Evolutionary conservation across 2,888 invertebrate species (phyloP), one percentile per base, ranked within the genome.

Genomic region (Drosophila suboccidentalis): DNA sequence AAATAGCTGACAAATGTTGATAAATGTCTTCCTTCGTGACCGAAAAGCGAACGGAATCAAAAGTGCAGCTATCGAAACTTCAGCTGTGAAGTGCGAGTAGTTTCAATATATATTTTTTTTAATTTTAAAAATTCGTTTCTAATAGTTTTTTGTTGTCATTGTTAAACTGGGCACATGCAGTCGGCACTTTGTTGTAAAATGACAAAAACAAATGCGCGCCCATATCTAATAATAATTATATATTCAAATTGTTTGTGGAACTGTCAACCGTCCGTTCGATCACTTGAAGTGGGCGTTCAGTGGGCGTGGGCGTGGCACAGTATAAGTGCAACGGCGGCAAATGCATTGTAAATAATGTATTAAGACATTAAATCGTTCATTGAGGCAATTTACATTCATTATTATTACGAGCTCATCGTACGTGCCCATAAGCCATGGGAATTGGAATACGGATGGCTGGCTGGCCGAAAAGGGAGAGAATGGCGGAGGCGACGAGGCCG

Each of bases 401-500:
- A 84, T 83, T 87, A 89, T 84, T 80, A 78, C 83, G 75, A 79
- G 78, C 75, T 78, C 67, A 64, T 64, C 64, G 83, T 90, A 91
- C 91, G 91, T 91, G 91, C 80, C 77, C 86, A 91, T 91, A 90
- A 88, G 80, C 81, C 91, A 87, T 91, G 91, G 91, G 91, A 91
- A 91, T 85, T 74, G 85, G 71, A 75, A 75, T 80, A 82, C 54
- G 49, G 47, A 51, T 36, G 50, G 34, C 3, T 54, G 67, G 68
- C 5, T 26, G 32, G 65, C 15, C 15, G 39, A 22, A 22, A 44
- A 13, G 29, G 43, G 26, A 19, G 53, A 44, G 58, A 44, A 46
- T 55, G 38, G 15, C 15, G 36, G 26, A 46, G 46, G 10, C 26
- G 47, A 38, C 38, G 44, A 46, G 58, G 17, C 57, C 38, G 58